Conservation (phyloP, 2,888 invertebrate genomes). For the Leucoma salicis region DNA sequence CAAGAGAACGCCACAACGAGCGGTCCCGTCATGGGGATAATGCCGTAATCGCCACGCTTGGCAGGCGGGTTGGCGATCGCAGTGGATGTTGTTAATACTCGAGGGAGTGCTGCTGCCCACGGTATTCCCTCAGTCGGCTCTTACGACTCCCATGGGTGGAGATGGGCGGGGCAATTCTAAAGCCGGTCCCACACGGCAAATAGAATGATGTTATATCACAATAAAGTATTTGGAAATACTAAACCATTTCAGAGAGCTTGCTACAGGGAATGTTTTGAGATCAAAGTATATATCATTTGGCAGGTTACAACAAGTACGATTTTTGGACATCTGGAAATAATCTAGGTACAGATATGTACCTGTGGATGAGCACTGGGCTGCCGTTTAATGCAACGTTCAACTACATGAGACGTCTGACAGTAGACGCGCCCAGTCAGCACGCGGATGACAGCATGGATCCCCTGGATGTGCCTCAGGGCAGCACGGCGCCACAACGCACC, state of each 20-base stretch:
- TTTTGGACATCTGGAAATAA: slow-evolving; percentile 96
- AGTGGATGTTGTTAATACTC: background rate
- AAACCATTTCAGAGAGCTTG: too few relatives aligned
- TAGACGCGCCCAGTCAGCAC: slow-evolving; percentile 79
- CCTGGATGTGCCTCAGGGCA: slow-evolving; percentile 85
- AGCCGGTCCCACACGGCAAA: too few relatives aligned
- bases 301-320: slow-evolving; percentile 89
- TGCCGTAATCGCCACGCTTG: background rate
- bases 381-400: slow-evolving; percentile 95
- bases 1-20: too few relatives aligned
- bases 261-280: too few relatives aligned
- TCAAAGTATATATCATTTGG: too few relatives aligned
- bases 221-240: too few relatives aligned
- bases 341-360: slow-evolving; percentile 92
- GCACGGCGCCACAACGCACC: slow-evolving; percentile 89
- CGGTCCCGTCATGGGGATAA: too few relatives aligned
- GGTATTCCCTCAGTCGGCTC: background rate
- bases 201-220: too few relatives aligned
- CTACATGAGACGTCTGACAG: slow-evolving; percentile 85
- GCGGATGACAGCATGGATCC: slow-evolving; percentile 83
- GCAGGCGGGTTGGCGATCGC: background rate
- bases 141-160: background rate
- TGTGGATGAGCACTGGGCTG: slow-evolving; percentile 94
- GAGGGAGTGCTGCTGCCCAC: background rate
- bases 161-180: too few relatives aligned